phyloP scores from a whole-genome alignment of 1,140 invertebrate genomes.

The Cardiocondyla obscurior region DNA sequence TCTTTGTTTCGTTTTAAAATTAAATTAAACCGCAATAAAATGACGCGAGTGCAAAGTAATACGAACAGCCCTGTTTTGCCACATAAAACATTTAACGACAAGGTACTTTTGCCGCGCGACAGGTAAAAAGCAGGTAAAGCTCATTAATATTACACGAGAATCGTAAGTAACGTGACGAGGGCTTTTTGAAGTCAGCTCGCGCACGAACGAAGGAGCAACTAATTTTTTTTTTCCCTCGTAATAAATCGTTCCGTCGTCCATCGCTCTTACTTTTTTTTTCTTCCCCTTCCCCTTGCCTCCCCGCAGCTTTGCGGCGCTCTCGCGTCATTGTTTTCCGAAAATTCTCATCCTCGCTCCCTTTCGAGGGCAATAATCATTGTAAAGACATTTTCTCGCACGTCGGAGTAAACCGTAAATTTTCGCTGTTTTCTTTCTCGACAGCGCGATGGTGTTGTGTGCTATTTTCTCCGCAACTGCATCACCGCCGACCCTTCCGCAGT shows the following conservation, averaged over 20 bases:
- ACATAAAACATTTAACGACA: background rate
- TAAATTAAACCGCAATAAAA: background rate
- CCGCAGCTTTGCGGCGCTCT: background rate
- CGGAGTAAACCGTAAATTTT: background rate
- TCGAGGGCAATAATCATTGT: conserved; percentile 39
- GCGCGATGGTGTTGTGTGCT: conserved; percentile 7
- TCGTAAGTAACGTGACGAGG: conserved; percentile 40
- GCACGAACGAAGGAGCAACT: background rate
- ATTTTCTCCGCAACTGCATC: background rate
- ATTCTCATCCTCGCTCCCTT: background rate
- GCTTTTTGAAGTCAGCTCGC: conserved; percentile 1
- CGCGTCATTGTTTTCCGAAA: conserved; percentile 28
- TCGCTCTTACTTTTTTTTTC: background rate
- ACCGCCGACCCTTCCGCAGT: background rate
- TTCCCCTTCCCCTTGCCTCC: too few species aligned
- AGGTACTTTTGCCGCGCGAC: background rate
- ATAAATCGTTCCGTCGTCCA: conserved; percentile 30
- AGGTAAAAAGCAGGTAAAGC: background rate
- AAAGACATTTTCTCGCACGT: conserved; percentile 18
- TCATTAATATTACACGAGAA: conserved; percentile 35
- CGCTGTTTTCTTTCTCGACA: background rate
- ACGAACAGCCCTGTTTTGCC: background rate
- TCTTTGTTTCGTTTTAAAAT: background rate
- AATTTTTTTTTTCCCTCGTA: conserved; percentile 32
- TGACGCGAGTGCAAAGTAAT: background rate